These are phyloP conservation scores for Phoenicopterus ruber DNA, from an alignment of 2,113 vertebrate species.

Conservation along the genomic window DNA sequence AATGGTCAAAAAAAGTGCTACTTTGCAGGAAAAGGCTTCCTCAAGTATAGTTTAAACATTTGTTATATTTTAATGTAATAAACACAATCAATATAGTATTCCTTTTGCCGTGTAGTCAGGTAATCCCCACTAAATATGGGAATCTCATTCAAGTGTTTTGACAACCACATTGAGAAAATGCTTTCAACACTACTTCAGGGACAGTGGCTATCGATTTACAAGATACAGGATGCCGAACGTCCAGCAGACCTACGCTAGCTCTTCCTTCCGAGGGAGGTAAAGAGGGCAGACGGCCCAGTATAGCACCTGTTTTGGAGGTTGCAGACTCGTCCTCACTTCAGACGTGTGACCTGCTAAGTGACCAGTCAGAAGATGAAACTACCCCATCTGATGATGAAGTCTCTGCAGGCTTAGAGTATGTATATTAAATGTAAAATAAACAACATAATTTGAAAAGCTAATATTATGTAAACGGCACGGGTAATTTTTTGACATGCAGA, in stretches of 20 bases:
- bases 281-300: constrained; percentile 75
- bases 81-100: rapidly evolving
- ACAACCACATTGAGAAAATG: not conserved
- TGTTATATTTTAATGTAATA: not conserved
- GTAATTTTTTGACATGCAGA: not conserved
- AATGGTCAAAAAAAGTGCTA: not conserved
- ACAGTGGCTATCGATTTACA: constrained; percentile 84
- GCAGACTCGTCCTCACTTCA: constrained; percentile 78
- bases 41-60: not conserved
- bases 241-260: constrained; percentile 66
- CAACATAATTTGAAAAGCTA: not conserved
- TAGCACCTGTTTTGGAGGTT: constrained; percentile 80
- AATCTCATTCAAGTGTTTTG: not conserved
- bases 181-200: constrained; percentile 44
- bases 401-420: constrained; percentile 76
- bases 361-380: constrained; percentile 82
- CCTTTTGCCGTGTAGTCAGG: not conserved
- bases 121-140: rapidly evolving
- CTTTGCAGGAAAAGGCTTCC: not conserved
- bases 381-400: constrained; percentile 73
- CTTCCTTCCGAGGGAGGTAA: constrained; percentile 71
- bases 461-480: rapidly evolving
- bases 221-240: constrained; percentile 72
- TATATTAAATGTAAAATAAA: not conserved
- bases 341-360: constrained; percentile 78